Evolutionary conservation across 2,888 invertebrate species (phyloP).

Genomic region (Xestobium rufovillosum): DNA sequence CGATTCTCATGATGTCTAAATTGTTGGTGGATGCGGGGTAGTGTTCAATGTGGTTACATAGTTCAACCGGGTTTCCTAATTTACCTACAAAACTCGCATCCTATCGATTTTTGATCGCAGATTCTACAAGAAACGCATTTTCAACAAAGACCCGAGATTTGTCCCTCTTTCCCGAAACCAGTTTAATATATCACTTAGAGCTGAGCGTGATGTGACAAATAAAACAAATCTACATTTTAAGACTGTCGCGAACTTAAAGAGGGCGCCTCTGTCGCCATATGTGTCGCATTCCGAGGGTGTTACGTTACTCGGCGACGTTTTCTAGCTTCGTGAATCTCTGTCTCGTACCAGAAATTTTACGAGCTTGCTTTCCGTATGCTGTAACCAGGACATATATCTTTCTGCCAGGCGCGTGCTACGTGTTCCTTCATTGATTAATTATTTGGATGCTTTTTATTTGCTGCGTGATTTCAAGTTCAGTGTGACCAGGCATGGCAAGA

Average conservation of each 20-base stretch:
- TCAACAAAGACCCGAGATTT: too few relatives aligned
- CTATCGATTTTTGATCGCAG: too few relatives aligned
- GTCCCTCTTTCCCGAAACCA: background rate
- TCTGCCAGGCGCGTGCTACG: background rate
- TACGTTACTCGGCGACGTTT: conserved; percentile 1
- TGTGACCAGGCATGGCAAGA: too few relatives aligned
- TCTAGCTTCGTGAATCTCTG: background rate
- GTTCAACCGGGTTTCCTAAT: too few relatives aligned
- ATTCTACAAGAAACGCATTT: too few relatives aligned
- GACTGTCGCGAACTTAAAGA: conserved; percentile 23
- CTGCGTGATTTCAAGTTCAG: too few relatives aligned
- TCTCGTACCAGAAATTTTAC: background rate
- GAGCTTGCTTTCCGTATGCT: background rate
- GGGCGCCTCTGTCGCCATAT: conserved; percentile 28
- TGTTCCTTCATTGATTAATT: too few relatives aligned
- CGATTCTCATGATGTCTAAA: too few relatives aligned
- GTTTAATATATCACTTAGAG: conserved; percentile 2
- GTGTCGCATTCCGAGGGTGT: conserved; percentile 28
- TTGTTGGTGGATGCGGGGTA: too few relatives aligned
- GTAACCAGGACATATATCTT: background rate
- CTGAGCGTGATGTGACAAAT: conserved; percentile 22
- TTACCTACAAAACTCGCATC: too few relatives aligned
- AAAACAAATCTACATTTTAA: conserved; percentile 22
- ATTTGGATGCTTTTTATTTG: too few relatives aligned
- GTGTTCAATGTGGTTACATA: too few relatives aligned